phyloP scores from a whole-genome alignment of 2,797 vertebrate genomes.

The Ptychadena robeensis region DNA sequence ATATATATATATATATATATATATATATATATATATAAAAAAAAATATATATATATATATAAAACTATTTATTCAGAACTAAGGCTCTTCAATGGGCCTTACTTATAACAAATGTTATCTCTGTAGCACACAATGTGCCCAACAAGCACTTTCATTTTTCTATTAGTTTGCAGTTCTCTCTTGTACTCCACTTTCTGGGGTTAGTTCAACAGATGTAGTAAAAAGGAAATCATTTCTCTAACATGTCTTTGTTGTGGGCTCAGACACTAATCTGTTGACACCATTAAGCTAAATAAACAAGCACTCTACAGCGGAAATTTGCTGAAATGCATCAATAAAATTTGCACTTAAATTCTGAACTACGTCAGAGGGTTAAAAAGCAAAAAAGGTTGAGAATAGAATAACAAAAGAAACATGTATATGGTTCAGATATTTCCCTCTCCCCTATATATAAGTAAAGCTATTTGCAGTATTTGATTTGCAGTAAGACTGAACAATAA shows the following conservation, averaged over 20 bases:
- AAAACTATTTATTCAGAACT: background rate
- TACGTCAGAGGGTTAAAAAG: conserved; percentile 23
- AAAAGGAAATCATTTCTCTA: conserved; percentile 25
- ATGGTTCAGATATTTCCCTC: background rate
- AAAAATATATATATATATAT: too few relatives aligned
- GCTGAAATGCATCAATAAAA: conserved; percentile 43
- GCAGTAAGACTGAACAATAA: background rate
- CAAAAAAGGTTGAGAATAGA: conserved; percentile 6
- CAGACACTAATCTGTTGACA: conserved; percentile 9
- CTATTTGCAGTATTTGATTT: background rate
- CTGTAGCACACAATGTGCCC: conserved; percentile 5
- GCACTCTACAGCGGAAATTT: conserved; percentile 19
- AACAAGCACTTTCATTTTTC: conserved; percentile 27
- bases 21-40: too few relatives aligned
- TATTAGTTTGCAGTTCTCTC: conserved; percentile 16
- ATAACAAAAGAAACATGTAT: background rate
- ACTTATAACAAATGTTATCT: conserved; percentile 28
- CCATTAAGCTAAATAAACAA: conserved; percentile 45
- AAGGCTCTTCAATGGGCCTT: background rate
- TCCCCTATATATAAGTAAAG: background rate
- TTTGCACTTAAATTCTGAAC: conserved; percentile 29
- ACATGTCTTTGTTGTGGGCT: conserved; percentile 35
- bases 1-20: too few relatives aligned
- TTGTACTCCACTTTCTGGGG: conserved; percentile 11
- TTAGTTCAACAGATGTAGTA: conserved; percentile 17